Evolutionary conservation across 2,797 vertebrate species (phyloP).

Genomic region (Fistularia tabacaria): DNA sequence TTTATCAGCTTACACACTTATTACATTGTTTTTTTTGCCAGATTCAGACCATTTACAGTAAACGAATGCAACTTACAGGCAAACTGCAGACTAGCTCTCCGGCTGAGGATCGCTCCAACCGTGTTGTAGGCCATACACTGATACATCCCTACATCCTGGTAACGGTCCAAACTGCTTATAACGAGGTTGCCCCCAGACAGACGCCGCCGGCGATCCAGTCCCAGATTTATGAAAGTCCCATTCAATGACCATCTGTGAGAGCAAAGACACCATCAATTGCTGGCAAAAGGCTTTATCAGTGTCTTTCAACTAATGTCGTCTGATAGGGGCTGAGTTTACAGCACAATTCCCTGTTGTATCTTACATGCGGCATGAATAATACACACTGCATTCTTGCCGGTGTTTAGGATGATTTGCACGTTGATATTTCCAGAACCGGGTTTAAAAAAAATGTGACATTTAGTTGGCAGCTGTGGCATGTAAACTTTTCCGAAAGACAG

Average conservation of each 20-base stretch:
- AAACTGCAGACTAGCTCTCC: conserved; percentile 84
- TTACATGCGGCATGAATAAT: conserved; percentile 31
- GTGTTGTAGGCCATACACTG: conserved; percentile 84
- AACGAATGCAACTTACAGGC: conserved; percentile 77
- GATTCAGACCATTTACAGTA: conserved; percentile 3
- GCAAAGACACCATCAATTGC: conserved; percentile 72
- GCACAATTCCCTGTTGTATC: conserved; percentile 32
- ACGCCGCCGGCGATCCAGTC: conserved; percentile 73
- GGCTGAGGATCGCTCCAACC: conserved; percentile 82
- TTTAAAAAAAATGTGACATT: neutral
- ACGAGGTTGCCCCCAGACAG: conserved; percentile 83
- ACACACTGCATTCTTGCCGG: conserved; percentile 8
- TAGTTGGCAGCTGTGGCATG: too few species aligned
- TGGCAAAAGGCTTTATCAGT: conserved; percentile 44
- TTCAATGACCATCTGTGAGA: conserved; percentile 86
- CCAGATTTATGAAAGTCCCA: conserved; percentile 80
- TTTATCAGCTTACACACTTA: neutral
- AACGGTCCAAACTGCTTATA: conserved; percentile 78
- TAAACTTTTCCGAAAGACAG: too few species aligned
- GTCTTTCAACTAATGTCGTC: conserved; percentile 45
- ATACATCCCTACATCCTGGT: conserved; percentile 80
- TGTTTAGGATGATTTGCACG: conserved; percentile 6
- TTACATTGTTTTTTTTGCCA: conserved; percentile 1
- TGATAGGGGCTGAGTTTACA: conserved; percentile 46
- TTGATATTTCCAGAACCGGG: neutral